These are phyloP conservation scores for Papilio polytes DNA, from an alignment of 1,140 invertebrate species.

Conservation along the genomic window DNA sequence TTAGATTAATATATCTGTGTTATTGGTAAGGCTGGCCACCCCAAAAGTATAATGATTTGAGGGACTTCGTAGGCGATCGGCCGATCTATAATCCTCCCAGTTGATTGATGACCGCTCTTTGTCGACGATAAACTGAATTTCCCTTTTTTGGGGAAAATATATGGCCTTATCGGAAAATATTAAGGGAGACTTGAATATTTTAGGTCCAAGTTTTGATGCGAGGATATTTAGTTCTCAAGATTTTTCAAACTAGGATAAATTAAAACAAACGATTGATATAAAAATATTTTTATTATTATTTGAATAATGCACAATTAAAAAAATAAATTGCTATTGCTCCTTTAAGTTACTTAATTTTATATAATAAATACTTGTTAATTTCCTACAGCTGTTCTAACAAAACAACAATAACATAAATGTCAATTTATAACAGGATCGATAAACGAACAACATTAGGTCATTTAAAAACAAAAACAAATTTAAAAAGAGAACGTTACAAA, in stretches of 20 bases:
- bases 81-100: slow-evolving; percentile 56
- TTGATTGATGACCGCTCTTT: slow-evolving; percentile 68
- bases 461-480: slow-evolving; percentile 16
- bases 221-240: background rate
- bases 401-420: background rate
- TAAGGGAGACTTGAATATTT: slow-evolving; percentile 26
- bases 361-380: too few species aligned
- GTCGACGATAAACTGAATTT: slow-evolving; percentile 51
- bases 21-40: slow-evolving; percentile 41
- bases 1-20: background rate
- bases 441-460: background rate
- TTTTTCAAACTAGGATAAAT: background rate
- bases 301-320: background rate
- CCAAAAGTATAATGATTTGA: slow-evolving; percentile 63
- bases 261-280: too few species aligned
- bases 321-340: too few species aligned
- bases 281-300: background rate
- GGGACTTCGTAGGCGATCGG: slow-evolving; percentile 59
- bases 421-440: slow-evolving; percentile 13
- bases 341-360: too few species aligned
- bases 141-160: slow-evolving; percentile 56
- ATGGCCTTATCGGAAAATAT: slow-evolving; percentile 13
- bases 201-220: background rate
- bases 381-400: background rate
- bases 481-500: background rate